phyloP scores from a whole-genome alignment of 2,797 vertebrate genomes.

The Myotis daubentonii region DNA sequence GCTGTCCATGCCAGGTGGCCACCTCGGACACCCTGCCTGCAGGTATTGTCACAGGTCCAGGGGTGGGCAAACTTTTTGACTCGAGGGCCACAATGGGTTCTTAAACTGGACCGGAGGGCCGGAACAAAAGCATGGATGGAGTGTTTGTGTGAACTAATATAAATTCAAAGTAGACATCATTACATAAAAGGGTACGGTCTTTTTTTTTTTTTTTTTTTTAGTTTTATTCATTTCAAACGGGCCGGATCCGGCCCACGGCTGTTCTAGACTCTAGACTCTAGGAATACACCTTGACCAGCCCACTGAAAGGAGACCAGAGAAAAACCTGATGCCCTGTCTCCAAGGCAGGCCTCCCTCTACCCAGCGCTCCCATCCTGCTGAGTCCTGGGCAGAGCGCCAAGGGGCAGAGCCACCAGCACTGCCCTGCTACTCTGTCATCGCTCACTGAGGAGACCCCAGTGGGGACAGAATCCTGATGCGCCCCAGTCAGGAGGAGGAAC shows the following conservation, averaged over 20 bases:
- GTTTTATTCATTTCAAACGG: too few species aligned
- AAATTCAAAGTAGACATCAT: too few species aligned
- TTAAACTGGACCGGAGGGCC: too few species aligned
- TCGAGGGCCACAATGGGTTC: too few species aligned
- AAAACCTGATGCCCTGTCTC: neutral
- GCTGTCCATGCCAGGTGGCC: neutral
- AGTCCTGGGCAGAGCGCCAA: neutral
- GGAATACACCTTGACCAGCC: neutral
- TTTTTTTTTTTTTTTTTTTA: too few species aligned
- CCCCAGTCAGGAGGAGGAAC: neutral
- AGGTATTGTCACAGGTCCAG: neutral
- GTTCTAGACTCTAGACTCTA: neutral
- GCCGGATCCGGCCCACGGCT: too few species aligned
- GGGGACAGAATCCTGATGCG: neutral
- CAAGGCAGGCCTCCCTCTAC: neutral
- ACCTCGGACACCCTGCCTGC: neutral
- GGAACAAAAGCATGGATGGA: too few species aligned
- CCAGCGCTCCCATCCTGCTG: too few species aligned
- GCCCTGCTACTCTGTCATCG: accelerated
- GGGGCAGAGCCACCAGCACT: neutral
- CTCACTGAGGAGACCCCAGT: neutral
- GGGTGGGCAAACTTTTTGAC: too few species aligned
- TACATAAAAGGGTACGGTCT: too few species aligned
- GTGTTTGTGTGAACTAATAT: too few species aligned
- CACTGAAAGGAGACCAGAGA: neutral